phyloP scores from a whole-genome alignment of 2,888 invertebrate genomes.

The Drosophila meridiana region DNA sequence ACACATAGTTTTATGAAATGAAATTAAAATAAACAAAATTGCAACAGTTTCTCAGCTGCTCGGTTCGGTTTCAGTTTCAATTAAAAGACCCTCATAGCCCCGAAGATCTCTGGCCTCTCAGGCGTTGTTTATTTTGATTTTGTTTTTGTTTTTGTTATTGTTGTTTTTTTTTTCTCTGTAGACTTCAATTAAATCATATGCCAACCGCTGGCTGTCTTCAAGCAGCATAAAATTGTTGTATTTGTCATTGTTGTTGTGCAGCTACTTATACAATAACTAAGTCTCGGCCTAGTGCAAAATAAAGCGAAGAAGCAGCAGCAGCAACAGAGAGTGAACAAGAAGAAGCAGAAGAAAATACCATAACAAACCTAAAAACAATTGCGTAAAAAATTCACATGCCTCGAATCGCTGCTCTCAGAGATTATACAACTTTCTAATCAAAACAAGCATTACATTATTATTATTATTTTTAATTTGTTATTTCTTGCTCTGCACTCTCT shows the following conservation, averaged over 20 bases:
- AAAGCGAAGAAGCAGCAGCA: neutral
- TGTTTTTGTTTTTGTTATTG: conserved; percentile 19
- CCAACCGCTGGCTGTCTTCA: conserved; percentile 60
- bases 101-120: conserved; percentile 19
- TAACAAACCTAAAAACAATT: conserved; percentile 57
- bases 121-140: conserved; percentile 17
- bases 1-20: conserved; percentile 19
- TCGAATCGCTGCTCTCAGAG: conserved; percentile 56
- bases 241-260: conserved; percentile 29
- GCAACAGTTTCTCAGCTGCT: conserved; percentile 19
- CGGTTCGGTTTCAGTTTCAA: conserved; percentile 37
- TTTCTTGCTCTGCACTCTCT: conserved; percentile 21
- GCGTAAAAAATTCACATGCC: conserved; percentile 72
- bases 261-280: conserved; percentile 58
- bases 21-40: conserved; percentile 54
- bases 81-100: conserved; percentile 18
- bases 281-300: conserved; percentile 40
- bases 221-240: conserved; percentile 59
- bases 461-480: conserved; percentile 24
- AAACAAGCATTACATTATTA: conserved; percentile 68
- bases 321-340: neutral
- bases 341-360: conserved; percentile 13
- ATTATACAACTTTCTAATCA: conserved; percentile 80
- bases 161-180: conserved; percentile 16
- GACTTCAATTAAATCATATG: conserved; percentile 76